Base-by-base conservation (phyloP, 1,140 invertebrate genomes). In the Forficula auricularia region DNA sequence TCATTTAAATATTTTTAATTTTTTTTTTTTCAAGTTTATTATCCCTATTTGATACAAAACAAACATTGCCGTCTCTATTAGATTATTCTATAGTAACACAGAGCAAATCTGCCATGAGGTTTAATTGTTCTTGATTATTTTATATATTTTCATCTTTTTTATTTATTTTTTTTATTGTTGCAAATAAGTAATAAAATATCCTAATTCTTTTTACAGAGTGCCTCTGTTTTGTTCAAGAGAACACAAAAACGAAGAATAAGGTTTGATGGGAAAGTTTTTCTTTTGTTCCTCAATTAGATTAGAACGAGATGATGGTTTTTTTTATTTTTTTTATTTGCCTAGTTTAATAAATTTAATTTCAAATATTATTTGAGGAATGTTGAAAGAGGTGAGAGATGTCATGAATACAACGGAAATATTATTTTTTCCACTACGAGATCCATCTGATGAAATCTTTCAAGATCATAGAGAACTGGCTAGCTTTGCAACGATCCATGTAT, bases 131-230 rank as follows among this genome's bases (percentile, higher is more conserved):
- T 18, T 31, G 16, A 22, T 10, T 38, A 19, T 34, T 34, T 19
- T n/a, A 10, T 10, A 16, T 31, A 13, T 19, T 19, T n/a, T 27
- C 18, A 12, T 6, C 9, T 4, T 47, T 36, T 37, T 19, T 33
- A 20, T 43, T n/a, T 32, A 12, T 16, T 30, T n/a, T 15, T 10
- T 3, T 27, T 7, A 39, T 15, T 44, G 14, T 58, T 63, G 61
- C 59, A 63, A 63, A 63, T 62, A 55, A 63, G 62, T 63, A 63
- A 57, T 63, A 62, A 63, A 63, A 63, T 63, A 63, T 63, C 59
- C 63, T 61, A 63, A 58, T 48, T 58, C 60, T 60, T 63, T 60
- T 61, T 62, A 64, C 60, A 62, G 54, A 61, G 55, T 56, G 58
- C 56, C 51, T 57, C 52, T 53, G 58, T 54, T 55, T 27, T 27